These are phyloP conservation scores for Illadopsis cleaveri DNA, from an alignment of 2,113 vertebrate species.

Conservation along the genomic window DNA sequence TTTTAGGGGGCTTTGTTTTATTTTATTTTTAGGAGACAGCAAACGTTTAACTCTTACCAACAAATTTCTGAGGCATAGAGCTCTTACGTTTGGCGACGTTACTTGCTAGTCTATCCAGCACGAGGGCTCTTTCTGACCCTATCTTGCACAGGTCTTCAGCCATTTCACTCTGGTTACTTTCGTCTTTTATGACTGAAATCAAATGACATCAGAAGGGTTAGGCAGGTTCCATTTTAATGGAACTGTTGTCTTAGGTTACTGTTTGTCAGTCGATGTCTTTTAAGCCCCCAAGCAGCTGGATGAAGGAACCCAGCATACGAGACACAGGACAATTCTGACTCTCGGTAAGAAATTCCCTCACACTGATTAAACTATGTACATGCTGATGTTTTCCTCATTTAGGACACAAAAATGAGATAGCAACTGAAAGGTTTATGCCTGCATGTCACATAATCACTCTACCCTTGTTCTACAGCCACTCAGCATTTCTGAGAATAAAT, in stretches of 20 bases:
- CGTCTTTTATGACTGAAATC: conserved; percentile 98
- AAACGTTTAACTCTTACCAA: conserved; percentile 96
- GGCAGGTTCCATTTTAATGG: conserved; percentile 54
- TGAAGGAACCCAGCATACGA: neutral
- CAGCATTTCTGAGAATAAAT: neutral
- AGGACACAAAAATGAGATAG: neutral
- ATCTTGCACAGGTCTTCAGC: conserved; percentile 97
- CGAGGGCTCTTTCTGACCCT: conserved; percentile 94
- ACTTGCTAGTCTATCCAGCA: conserved; percentile 99
- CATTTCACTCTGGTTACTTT: conserved; percentile 95
- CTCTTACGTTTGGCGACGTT: conserved; percentile 99
- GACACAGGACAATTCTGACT: neutral
- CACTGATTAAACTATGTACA: accelerated
- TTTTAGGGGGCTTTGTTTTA: neutral
- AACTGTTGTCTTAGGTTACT: conserved; percentile 37
- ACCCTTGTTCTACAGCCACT: neutral
- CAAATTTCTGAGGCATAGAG: conserved; percentile 99
- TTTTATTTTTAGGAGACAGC: conserved; percentile 78
- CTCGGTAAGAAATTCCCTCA: neutral
- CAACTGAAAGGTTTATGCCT: neutral
- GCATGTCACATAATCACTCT: neutral
- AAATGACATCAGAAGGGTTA: conserved; percentile 84
- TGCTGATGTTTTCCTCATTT: neutral
- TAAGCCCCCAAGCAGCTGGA: neutral
- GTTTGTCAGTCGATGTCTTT: neutral